Conservation (phyloP, 35 echinoderm and acorn worm species). For the Amphiura filiformis region DNA sequence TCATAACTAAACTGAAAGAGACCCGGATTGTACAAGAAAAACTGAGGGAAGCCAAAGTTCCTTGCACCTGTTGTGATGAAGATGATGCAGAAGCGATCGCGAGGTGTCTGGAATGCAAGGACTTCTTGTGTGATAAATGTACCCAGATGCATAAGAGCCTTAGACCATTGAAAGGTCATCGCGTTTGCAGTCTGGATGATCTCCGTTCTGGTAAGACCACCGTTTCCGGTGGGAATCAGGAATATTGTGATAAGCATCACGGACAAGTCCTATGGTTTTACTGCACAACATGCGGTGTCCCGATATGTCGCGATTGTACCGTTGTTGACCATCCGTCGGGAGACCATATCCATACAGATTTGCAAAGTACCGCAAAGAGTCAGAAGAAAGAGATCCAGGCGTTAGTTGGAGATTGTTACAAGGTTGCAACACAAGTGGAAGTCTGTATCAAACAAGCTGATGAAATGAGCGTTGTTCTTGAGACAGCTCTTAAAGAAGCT, state of each 20-base stretch:
- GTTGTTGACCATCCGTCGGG: neutral
- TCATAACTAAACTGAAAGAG: neutral
- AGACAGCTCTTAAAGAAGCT: neutral
- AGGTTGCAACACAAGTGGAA: neutral
- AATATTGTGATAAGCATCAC: neutral
- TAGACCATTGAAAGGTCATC: neutral
- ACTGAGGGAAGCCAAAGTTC: neutral
- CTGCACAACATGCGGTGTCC: neutral
- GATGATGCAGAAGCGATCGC: neutral
- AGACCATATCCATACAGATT: neutral
- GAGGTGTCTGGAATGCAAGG: neutral
- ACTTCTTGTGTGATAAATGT: neutral
- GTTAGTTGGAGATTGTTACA: neutral
- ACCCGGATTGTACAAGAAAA: neutral
- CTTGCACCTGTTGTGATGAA: neutral
- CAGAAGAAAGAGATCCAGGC: neutral
- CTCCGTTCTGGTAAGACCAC: neutral
- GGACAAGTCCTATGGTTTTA: neutral
- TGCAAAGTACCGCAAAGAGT: neutral
- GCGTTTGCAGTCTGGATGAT: neutral
- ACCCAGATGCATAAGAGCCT: neutral
- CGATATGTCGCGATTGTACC: neutral
- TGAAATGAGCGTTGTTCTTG: neutral
- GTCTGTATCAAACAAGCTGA: neutral
- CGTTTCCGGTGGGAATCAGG: neutral